Conservation (phyloP, 1,140 invertebrate species). For the Holcopasites calliopsidis region DNA sequence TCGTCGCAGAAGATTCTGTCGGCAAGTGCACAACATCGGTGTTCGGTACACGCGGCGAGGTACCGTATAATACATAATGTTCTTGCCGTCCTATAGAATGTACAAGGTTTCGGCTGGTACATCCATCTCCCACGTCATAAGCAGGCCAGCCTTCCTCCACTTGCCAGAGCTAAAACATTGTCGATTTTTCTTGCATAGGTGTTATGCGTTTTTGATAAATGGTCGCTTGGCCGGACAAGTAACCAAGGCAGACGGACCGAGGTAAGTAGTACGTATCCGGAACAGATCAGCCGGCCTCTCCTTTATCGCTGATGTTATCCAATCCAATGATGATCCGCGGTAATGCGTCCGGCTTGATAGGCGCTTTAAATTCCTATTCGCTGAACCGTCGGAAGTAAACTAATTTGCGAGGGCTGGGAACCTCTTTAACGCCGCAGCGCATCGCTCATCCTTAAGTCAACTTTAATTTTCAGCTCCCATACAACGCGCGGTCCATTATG, state of each 20-base stretch:
- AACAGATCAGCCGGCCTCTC: neutral
- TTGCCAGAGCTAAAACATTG: slow-evolving; percentile 64
- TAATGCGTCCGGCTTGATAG: slow-evolving; percentile 7
- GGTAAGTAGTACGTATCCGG: neutral
- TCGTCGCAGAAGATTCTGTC: slow-evolving; percentile 47
- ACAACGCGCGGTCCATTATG: neutral
- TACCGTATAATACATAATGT: slow-evolving; percentile 70
- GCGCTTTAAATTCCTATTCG: slow-evolving; percentile 25
- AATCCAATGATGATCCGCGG: too few species aligned
- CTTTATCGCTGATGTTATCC: slow-evolving; percentile 20
- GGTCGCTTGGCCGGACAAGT: slow-evolving; percentile 42
- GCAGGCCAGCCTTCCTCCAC: slow-evolving; percentile 58
- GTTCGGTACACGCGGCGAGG: slow-evolving; percentile 1
- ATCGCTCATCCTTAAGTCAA: slow-evolving; percentile 44
- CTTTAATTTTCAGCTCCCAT: slow-evolving; percentile 29
- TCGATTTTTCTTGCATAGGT: slow-evolving; percentile 72
- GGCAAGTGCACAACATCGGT: slow-evolving; percentile 11
- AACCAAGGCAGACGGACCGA: slow-evolving; percentile 3
- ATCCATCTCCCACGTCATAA: slow-evolving; percentile 71
- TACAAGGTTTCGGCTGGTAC: slow-evolving; percentile 66
- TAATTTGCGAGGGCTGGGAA: slow-evolving; percentile 31
- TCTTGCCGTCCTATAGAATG: slow-evolving; percentile 61
- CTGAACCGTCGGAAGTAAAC: slow-evolving; percentile 29
- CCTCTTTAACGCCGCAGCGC: slow-evolving; percentile 23
- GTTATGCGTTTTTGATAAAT: slow-evolving; percentile 70